Evolutionary conservation across 2,888 invertebrate genomes (phyloP), one percentile per base, ranked within the genome.

Genomic region (Eilema caniola): DNA sequence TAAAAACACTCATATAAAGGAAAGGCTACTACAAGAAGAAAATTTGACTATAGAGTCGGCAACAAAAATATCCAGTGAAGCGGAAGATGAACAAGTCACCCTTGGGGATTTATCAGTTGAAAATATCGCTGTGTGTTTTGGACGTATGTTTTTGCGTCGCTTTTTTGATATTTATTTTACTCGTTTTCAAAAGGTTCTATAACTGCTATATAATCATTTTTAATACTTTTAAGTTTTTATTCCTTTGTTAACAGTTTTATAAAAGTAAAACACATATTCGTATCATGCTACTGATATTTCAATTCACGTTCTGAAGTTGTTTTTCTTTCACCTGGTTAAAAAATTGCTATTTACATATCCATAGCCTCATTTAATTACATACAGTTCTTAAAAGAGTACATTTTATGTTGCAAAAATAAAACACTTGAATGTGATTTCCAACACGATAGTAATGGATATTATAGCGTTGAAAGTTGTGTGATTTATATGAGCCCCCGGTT

Each of bases 21-120:
- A n/a, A n/a, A n/a, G n/a, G n/a, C n/a, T n/a, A n/a, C n/a, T n/a
- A n/a, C n/a, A n/a, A n/a, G n/a, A n/a, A n/a, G n/a, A n/a, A n/a
- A n/a, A n/a, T n/a, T n/a, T n/a, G n/a, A n/a, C n/a, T n/a, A n/a
- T n/a, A n/a, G n/a, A n/a, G n/a, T n/a, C n/a, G n/a, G n/a, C n/a
- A n/a, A n/a, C n/a, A n/a, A n/a, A n/a, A n/a, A n/a, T n/a, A n/a
- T n/a, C 79, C 80, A 83, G 75, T 83, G 78, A 80, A 77, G 84
- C 80, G 83, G 80, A 86, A 89, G 83, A 89, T 86, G 84, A 85
- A 85, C 85, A 80, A 85, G 85, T 85, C 85, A 84, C 83, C 82
- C 85, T 81, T 69, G 28, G 81, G 81, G 82, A 83, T 83, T 84
- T 81, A 83, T 83, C 83, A 80, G 84, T 73, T 82, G 75, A 85